A percentile compares a stretch with the other conserved stretches of the same genome.
Evolutionary conservation across 2,888 invertebrate genomes (phyloP).

Genomic region (Sphecodes monilicornis): DNA sequence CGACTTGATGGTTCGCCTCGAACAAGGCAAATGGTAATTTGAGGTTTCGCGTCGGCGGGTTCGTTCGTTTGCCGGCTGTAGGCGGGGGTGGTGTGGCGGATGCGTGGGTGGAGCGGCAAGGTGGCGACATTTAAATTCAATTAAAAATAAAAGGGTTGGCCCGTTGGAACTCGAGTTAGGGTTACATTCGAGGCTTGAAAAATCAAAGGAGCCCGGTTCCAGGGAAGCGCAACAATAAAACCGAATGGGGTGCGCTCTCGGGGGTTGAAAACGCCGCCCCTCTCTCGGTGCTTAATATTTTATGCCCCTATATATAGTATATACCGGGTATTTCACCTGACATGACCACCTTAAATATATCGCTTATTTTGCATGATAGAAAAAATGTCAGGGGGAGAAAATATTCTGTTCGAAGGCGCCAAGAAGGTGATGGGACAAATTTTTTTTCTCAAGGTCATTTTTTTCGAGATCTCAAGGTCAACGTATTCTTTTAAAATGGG

Average conservation of each 20-base stretch:
- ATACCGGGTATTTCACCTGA: too few species aligned
- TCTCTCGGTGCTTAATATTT: conserved; percentile 48
- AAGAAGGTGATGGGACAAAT: too few species aligned
- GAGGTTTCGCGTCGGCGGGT: conserved; percentile 51
- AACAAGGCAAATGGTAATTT: conserved; percentile 70
- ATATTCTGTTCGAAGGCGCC: too few species aligned
- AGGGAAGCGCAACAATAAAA: conserved; percentile 40
- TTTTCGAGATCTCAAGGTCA: too few species aligned
- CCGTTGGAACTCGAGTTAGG: conserved; percentile 18
- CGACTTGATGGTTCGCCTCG: conserved; percentile 56
- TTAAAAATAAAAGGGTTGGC: conserved; percentile 44
- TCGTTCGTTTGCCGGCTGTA: neutral
- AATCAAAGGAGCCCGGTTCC: conserved; percentile 50
- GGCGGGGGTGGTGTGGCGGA: neutral
- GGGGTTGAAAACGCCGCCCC: conserved; percentile 35
- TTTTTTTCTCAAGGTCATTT: too few species aligned
- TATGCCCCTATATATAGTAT: conserved; percentile 24
- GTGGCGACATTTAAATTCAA: conserved; percentile 47
- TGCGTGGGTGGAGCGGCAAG: neutral
- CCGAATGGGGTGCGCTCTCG: neutral
- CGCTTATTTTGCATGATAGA: too few species aligned
- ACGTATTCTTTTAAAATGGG: too few species aligned
- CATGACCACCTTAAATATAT: too few species aligned
- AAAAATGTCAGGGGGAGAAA: too few species aligned
- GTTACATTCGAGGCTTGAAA: neutral